phyloP scores from a whole-genome alignment of 2,113 vertebrate genomes.

The Zootoca vivipara region DNA sequence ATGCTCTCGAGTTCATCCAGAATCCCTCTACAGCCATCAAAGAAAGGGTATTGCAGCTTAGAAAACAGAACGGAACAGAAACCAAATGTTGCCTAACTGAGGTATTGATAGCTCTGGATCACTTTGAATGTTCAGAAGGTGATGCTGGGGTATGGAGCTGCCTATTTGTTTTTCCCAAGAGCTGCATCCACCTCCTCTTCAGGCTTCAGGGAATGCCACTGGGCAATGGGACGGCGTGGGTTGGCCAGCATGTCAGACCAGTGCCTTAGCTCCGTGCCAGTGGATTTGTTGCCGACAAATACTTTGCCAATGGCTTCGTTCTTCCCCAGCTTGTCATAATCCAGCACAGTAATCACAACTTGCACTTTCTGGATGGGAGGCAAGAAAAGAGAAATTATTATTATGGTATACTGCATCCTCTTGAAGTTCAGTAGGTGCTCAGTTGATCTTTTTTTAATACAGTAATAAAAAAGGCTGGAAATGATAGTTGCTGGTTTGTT shows the following conservation, averaged over 20 bases:
- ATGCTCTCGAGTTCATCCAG: conserved; percentile 59
- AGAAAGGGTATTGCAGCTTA: conserved; percentile 67
- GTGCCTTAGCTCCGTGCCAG: conserved; percentile 93
- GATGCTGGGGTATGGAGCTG: not conserved
- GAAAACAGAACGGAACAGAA: conserved; percentile 49
- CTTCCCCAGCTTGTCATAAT: conserved; percentile 98
- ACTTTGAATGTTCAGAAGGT: conserved; percentile 50
- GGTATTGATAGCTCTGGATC: conserved; percentile 77
- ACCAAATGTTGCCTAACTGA: conserved; percentile 72
- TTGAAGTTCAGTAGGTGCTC: not conserved
- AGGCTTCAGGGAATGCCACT: conserved; percentile 97
- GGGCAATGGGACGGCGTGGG: conserved; percentile 94
- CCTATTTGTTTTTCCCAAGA: conserved; percentile 93
- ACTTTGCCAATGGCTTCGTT: conserved; percentile 98
- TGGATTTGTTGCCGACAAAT: conserved; percentile 90
- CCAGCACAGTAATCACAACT: conserved; percentile 96
- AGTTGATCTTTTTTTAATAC: not conserved
- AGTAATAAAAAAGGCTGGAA: not conserved
- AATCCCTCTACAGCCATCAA: conserved; percentile 64
- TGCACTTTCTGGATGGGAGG: conserved; percentile 87
- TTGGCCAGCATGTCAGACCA: conserved; percentile 99
- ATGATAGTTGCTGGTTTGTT: not conserved
- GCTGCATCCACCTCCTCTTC: conserved; percentile 96
- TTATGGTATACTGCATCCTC: too few species aligned
- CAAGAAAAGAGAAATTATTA: not conserved